Base-by-base conservation (phyloP, 2,797 vertebrate species). In the Danio jaintianensis region DNA sequence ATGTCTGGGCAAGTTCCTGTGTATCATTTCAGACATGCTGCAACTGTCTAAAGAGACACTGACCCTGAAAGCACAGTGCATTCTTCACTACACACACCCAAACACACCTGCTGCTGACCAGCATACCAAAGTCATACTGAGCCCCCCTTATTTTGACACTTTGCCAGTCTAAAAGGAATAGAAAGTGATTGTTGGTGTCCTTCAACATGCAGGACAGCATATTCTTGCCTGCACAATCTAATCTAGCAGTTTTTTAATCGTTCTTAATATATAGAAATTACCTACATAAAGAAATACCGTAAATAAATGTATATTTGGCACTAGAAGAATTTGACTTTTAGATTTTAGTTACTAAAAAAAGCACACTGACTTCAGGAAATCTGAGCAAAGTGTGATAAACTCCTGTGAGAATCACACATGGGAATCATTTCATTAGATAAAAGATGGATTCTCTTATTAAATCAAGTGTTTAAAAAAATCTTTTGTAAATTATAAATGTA, bases 51-150 rank as follows among this genome's bases (percentile, higher is more conserved):
- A 74, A 79, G 70, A 76, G 70, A 80, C 70, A 80, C 36, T 78
- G 83, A 84, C 82, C 80, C 75, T 75, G 61, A 64, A 77, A 72
- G 52, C 85, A 79, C 86, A 87, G 66, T 59, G 87, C 85, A 87
- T 86, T 83, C 70, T 70, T 74, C 11, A n/a, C 58, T 75, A 85
- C 43, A 80, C 82, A 85, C 85, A 88, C 83, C 84, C 82, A 84
- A 58, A 78, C 55, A 78, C 82, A 85, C 85, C 79, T 83, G 77
- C 72, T 71, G 42, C 66, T 79, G 62, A 80, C 52, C 72, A 56
- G 47, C 61, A 76, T 67, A 80, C 71, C 71, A 82, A 70, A 70
- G 13, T 61, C 18, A 5, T 6, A 11, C 48, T 20, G 63, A 58
- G 52, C 40, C 42, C 63, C 62, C 43, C 29, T 68, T 68, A 40